These are phyloP conservation scores for Melanotus villosus DNA, from an alignment of 2,888 invertebrate species.

Conservation along the genomic window DNA sequence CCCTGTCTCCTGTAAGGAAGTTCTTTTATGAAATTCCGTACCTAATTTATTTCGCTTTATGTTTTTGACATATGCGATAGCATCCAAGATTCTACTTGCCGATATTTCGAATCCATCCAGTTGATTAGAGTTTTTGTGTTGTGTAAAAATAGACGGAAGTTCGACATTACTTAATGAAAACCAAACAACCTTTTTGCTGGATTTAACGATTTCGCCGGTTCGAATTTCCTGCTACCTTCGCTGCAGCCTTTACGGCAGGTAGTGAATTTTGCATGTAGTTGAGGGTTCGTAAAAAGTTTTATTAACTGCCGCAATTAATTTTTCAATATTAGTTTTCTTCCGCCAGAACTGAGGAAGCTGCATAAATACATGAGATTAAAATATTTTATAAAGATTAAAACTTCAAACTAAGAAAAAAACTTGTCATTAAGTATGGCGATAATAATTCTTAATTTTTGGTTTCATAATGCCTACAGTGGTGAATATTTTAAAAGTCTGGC, in stretches of 20 bases:
- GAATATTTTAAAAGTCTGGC: too few relatives aligned
- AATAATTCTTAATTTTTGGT: too few relatives aligned
- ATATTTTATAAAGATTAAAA: background rate
- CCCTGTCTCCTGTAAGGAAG: background rate
- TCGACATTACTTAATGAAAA: slow-evolving; percentile 42
- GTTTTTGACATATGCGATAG: slow-evolving; percentile 34
- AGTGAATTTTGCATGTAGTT: slow-evolving; percentile 34
- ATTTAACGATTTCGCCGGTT: slow-evolving; percentile 37
- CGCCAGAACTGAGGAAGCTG: slow-evolving; percentile 2
- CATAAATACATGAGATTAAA: slow-evolving; percentile 23
- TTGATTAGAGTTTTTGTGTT: slow-evolving; percentile 39
- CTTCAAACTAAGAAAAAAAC: too few relatives aligned
- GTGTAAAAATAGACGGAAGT: slow-evolving; percentile 33
- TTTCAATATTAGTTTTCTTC: slow-evolving; percentile 29
- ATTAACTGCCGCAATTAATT: slow-evolving; percentile 26
- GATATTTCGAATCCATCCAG: slow-evolving; percentile 38
- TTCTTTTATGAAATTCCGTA: slow-evolving; percentile 2
- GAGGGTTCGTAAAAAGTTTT: slow-evolving; percentile 29
- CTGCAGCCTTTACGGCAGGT: slow-evolving; percentile 20
- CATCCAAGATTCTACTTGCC: slow-evolving; percentile 26
- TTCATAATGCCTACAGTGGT: too few relatives aligned
- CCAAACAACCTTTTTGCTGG: slow-evolving; percentile 40
- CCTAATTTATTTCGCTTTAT: slow-evolving; percentile 29
- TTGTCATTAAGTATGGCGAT: too few relatives aligned
- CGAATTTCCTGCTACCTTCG: slow-evolving; percentile 28